Evolutionary conservation across 2,888 invertebrate genomes (phyloP), one percentile per base, ranked within the genome.

Genomic region (Troides aeacus): DNA sequence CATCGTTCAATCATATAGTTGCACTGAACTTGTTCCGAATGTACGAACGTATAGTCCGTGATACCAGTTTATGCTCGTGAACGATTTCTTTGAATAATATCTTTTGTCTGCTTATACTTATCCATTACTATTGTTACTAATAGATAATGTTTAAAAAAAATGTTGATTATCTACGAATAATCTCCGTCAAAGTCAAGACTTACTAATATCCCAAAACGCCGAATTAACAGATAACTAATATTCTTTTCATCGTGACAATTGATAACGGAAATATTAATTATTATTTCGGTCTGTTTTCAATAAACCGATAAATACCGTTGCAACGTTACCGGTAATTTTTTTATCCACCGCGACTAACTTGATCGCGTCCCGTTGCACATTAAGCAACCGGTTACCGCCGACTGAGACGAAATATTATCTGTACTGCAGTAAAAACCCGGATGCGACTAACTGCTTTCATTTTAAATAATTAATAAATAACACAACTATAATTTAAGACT

Each of bases 271-370:
- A 50, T 50, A 50, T 15, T 50, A 57, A 57, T 57, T 57, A 21
- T 21, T 57, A 8, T 21, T 57, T n/a, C 21, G 57, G 21, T 57
- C 21, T 10, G n/a, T 2, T 57, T 57, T 7, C 21, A 21, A 21
- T 57, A 66, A 61, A 42, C 42, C 24, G 61, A 36, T 64, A 46
- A 61, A 42, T 56, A 60, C 64, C 64, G 64, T 69, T 69, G 24
- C 39, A 46, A 42, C 21, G 6, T 42, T 61, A 64, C 30, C 64
- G 60, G 42, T 69, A 8, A 6, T 64, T 61, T 57, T 69, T 64
- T 65, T 30, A 56, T 61, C 24, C 17, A 60, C 68, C 30, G 50
- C 18, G 60, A 61, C 53, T 24, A 60, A 60, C 46, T n/a, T 60
- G 24, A n/a, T 53, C 23, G 46, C 61, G 46, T 46, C 60, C 69